A percentile compares a stretch with the other conserved stretches of the same genome.
Evolutionary conservation across 92 coral and sea anemone genomes (phyloP).

Genomic region (Epizoanthus rinbou): DNA sequence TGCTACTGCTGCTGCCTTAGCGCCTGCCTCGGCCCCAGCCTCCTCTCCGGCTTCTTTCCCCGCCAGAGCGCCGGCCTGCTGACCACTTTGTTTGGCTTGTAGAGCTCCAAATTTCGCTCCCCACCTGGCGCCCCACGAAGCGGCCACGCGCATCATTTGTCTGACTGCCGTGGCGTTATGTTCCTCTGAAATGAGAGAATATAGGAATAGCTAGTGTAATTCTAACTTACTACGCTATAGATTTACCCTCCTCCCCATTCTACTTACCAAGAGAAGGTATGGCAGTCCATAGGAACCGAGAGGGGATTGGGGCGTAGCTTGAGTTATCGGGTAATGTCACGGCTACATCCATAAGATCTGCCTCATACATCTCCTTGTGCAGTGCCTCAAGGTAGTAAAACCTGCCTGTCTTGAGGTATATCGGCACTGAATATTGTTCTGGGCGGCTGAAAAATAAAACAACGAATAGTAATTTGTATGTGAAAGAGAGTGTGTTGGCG

Average conservation of each 20-base stretch:
- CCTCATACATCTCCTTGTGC: constrained; percentile 39
- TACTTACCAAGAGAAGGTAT: constrained; percentile 24
- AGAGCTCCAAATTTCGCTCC: constrained; percentile 36
- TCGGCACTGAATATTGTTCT: constrained; percentile 26
- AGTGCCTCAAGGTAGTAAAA: constrained; percentile 32
- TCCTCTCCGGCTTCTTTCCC: constrained; percentile 28
- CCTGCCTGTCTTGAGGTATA: constrained; percentile 24
- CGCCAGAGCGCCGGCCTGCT: constrained; percentile 35
- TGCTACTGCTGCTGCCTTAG: constrained; percentile 25
- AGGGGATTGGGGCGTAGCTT: constrained; percentile 33
- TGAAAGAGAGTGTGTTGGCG: too few relatives aligned
- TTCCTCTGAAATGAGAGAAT: not conserved
- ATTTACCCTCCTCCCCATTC: too few relatives aligned
- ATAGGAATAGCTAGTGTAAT: too few relatives aligned
- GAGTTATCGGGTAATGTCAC: constrained; percentile 26
- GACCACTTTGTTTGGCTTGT: constrained; percentile 21
- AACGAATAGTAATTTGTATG: too few relatives aligned
- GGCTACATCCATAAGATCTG: constrained; percentile 26
- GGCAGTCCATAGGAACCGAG: constrained; percentile 25
- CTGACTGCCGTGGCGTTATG: constrained; percentile 24
- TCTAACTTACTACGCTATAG: not conserved
- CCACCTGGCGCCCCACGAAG: constrained; percentile 30
- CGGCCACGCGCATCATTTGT: not conserved
- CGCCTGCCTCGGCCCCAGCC: constrained; percentile 30
- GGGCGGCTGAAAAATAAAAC: constrained; percentile 12